phyloP scores from a whole-genome alignment of 1,140 invertebrate genomes.

The Druon quercuslanigerum region DNA sequence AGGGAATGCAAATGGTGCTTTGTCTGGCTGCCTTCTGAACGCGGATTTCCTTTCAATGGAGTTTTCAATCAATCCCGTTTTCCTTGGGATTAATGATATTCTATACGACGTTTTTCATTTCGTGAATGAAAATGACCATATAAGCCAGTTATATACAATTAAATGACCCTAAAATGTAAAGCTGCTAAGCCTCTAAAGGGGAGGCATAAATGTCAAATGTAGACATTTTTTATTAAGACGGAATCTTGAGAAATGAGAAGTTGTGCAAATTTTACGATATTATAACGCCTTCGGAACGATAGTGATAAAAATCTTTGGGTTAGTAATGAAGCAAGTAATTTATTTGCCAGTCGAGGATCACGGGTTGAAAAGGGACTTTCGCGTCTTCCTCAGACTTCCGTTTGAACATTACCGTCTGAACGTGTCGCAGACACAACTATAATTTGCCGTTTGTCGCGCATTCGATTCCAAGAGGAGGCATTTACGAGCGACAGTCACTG shows the following conservation, averaged over 20 bases:
- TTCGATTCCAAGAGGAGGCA: constrained; percentile 48
- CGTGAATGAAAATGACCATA: no score
- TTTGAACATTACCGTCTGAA: constrained; percentile 38
- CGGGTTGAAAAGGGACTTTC: not conserved
- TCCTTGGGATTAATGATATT: not conserved
- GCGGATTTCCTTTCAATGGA: not conserved
- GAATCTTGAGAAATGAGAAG: not conserved
- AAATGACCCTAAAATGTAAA: no score
- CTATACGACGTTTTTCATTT: not conserved
- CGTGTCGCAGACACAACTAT: constrained; percentile 34
- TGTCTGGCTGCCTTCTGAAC: not conserved
- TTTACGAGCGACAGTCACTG: constrained; percentile 47
- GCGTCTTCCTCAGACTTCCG: constrained; percentile 40
- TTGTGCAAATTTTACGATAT: constrained; percentile 5
- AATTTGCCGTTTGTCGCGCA: constrained; percentile 53
- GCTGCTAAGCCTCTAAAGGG: no score
- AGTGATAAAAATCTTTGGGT: not conserved
- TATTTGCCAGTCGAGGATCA: not conserved
- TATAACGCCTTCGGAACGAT: not conserved
- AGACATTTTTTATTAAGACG: not conserved
- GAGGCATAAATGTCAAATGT: no score
- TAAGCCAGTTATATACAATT: no score
- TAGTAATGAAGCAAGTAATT: not conserved
- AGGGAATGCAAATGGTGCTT: not conserved
- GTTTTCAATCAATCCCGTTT: not conserved